These are phyloP conservation scores for Folsomia candida DNA, from an alignment of 2,888 invertebrate genomes.

Conservation along the genomic window DNA sequence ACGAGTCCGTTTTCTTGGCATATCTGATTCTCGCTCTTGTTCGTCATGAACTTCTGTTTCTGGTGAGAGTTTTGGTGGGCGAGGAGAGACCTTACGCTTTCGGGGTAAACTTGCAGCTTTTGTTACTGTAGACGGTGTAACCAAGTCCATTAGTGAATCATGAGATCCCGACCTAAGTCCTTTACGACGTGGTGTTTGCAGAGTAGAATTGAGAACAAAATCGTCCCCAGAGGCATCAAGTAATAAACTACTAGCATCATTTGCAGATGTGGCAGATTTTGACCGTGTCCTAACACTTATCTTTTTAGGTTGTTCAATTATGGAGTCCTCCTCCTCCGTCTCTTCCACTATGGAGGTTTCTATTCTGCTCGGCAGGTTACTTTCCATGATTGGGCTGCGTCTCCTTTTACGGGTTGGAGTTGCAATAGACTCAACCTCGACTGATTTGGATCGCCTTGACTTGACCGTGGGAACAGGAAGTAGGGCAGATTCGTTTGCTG, in stretches of 20 bases:
- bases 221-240: too few relatives aligned
- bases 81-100: too few relatives aligned
- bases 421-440: background rate
- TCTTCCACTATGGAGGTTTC: background rate
- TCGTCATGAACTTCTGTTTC: too few relatives aligned
- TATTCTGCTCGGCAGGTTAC: background rate
- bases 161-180: too few relatives aligned
- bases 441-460: too few relatives aligned
- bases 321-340: background rate
- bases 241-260: background rate
- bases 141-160: too few relatives aligned
- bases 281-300: background rate
- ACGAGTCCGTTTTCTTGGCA: constrained; percentile 5
- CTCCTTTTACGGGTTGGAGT: background rate
- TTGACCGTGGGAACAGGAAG: too few relatives aligned
- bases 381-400: background rate
- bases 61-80: too few relatives aligned
- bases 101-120: too few relatives aligned
- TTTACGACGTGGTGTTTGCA: background rate
- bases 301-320: constrained; percentile 14
- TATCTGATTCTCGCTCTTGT: background rate
- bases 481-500: background rate
- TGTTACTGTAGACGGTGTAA: too few relatives aligned
- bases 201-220: too few relatives aligned
- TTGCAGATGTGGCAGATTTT: constrained; percentile 12